phyloP scores from a whole-genome alignment of 2,113 vertebrate species.

The Gyps fulvus region DNA sequence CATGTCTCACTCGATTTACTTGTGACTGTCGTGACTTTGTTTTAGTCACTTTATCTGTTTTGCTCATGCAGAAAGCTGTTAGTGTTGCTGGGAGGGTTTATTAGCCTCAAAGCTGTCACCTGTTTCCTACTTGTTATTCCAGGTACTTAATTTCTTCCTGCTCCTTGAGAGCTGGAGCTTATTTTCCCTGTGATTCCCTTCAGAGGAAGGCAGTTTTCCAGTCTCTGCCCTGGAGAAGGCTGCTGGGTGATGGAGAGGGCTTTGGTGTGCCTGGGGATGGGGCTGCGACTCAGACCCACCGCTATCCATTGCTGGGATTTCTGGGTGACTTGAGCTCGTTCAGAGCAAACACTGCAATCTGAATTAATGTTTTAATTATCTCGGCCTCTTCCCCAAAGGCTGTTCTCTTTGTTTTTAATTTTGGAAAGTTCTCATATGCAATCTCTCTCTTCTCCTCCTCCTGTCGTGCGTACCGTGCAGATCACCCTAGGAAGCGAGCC shows the following conservation, averaged over 20 bases:
- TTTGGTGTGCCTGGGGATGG: neutral
- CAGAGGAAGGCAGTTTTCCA: neutral
- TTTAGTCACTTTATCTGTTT: neutral
- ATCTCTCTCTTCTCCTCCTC: neutral
- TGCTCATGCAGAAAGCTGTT: neutral
- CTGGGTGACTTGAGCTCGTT: neutral
- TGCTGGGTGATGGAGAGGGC: neutral
- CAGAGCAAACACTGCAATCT: neutral
- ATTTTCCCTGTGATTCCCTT: neutral
- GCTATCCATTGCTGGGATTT: neutral
- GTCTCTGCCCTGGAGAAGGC: neutral
- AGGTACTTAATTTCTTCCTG: neutral
- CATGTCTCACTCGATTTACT: neutral
- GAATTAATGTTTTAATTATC: conserved; percentile 73
- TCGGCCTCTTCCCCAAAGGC: conserved; percentile 30
- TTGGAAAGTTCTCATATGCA: neutral
- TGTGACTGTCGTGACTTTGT: conserved; percentile 23
- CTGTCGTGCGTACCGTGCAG: neutral
- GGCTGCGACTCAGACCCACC: neutral
- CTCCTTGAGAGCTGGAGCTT: neutral
- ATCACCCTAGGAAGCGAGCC: neutral
- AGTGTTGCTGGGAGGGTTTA: neutral
- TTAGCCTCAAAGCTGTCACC: neutral
- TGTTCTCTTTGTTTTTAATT: conserved; percentile 51
- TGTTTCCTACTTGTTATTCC: neutral